Conservation (phyloP, 2,797 vertebrate species). For the Denticeps clupeoides region DNA sequence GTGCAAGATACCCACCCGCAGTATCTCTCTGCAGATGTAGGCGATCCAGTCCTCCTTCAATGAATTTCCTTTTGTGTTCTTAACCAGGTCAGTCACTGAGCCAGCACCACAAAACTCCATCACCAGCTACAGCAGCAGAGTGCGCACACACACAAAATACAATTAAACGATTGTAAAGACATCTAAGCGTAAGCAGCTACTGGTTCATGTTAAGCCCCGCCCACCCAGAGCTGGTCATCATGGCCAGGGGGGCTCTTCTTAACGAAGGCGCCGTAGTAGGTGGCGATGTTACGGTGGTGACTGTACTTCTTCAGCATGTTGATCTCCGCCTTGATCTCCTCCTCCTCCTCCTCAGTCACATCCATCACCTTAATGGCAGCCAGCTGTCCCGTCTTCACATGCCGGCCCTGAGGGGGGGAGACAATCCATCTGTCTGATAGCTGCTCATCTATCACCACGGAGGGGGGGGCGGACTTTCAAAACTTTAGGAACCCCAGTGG, state of each 20-base stretch:
- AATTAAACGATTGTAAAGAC: background rate
- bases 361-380: constrained; percentile 96
- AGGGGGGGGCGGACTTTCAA: too few relatives aligned
- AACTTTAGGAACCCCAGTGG: too few relatives aligned
- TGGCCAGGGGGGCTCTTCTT: constrained; percentile 90
- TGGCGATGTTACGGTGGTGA: constrained; percentile 90
- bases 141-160: background rate
- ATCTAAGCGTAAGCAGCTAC: too few relatives aligned
- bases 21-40: constrained; percentile 87
- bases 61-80: constrained; percentile 86
- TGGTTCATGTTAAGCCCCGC: too few relatives aligned
- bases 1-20: constrained; percentile 56
- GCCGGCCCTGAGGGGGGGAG: constrained; percentile 52
- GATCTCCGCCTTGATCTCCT: constrained; percentile 93
- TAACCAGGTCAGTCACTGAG: constrained; percentile 85
- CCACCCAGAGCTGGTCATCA: constrained; percentile 87
- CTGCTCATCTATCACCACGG: too few relatives aligned
- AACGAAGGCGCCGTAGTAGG: constrained; percentile 88
- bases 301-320: constrained; percentile 96
- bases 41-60: constrained; percentile 90
- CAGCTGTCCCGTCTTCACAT: constrained; percentile 77
- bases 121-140: constrained; percentile 60
- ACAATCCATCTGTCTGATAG: too few relatives aligned
- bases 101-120: constrained; percentile 93
- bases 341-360: constrained; percentile 88